Base-by-base conservation (phyloP, 1,140 invertebrate species). In the Panagrolaimus sp. region DNA sequence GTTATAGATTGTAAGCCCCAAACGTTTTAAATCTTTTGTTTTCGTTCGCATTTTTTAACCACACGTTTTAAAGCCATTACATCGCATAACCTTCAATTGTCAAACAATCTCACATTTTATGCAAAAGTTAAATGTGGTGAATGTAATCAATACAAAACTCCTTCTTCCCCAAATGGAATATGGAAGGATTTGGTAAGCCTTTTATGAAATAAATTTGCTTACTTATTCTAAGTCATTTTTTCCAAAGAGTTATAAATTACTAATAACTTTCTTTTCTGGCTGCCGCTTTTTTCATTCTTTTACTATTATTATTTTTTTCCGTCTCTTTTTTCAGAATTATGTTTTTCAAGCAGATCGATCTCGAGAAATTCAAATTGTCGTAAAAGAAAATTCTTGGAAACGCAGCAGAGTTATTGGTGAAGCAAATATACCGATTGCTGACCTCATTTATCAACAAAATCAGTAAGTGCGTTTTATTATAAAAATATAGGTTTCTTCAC, bases 321-420 rank as follows among this genome's bases (percentile, higher is more conserved):
- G n/a, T n/a, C n/a, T n/a, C n/a, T n/a, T n/a, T 9, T 38, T 66
- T 66, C 43, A 80, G 71, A 72, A 73, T 45, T 74, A 69, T 26
- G 47, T 43, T 8, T 76, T 82, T 46, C 69, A 68, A 63, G 63
- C 67, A 9, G 75, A 81, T 58, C 67, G 58, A 26, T 74, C 72
- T n/a, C 26, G 43, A 26, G 74, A 79, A 67, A 65, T 82, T 1
- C 46, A 73, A 26, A 48, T 84, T 58, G 63, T 75, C 64, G 65
- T 83, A 21, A 81, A 81, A 58, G 79, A 67, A 17, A 45, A 67
- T 38, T 67, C 69, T 14, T 70, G 74, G 67, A 32, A 14, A 14
- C 48, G 52, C 9, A 38, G 28, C 17, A 69, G 55, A 66, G 24
- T 78, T 32, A 15, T 77, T 43, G 76, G 76, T 4, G 67, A 76